These are phyloP conservation scores for Helostoma temminkii DNA, from an alignment of 2,797 vertebrate genomes.

Conservation along the genomic window DNA sequence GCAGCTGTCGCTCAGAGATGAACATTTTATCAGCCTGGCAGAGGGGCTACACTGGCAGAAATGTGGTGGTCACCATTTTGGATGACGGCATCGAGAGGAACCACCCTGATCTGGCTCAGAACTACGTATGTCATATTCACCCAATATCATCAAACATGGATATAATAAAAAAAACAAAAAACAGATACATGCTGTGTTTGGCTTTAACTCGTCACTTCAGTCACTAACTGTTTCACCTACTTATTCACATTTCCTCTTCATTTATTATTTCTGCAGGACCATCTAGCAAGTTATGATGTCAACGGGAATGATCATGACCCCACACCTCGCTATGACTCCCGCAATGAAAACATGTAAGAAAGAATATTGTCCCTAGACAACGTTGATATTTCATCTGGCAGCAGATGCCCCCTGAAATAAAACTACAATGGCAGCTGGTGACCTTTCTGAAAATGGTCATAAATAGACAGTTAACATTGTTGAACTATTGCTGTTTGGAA, in stretches of 20 bases:
- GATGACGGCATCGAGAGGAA: slow-evolving; percentile 92
- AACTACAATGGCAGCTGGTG: too few relatives aligned
- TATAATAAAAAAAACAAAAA: not conserved
- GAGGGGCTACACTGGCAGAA: slow-evolving; percentile 88
- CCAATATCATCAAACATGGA: not conserved
- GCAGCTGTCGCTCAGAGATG: slow-evolving; percentile 84
- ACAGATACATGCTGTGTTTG: not conserved
- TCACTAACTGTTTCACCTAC: not conserved
- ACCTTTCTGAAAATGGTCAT: too few relatives aligned
- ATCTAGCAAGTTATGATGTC: slow-evolving; percentile 91
- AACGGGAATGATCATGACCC: slow-evolving; percentile 92
- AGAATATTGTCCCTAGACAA: too few relatives aligned
- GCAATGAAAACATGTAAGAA: slow-evolving; percentile 89
- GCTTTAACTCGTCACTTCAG: not conserved
- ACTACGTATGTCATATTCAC: slow-evolving; percentile 85
- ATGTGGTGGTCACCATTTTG: slow-evolving; percentile 89
- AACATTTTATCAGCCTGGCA: slow-evolving; percentile 89
- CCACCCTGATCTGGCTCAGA: slow-evolving; percentile 90
- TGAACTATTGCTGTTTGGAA: too few relatives aligned
- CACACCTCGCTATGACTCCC: slow-evolving; percentile 85
- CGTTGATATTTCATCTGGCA: too few relatives aligned
- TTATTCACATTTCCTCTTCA: not conserved
- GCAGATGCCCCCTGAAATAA: too few relatives aligned
- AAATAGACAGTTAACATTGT: too few relatives aligned
- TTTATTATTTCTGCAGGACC: slow-evolving; percentile 81